Evolutionary conservation across 2,113 vertebrate genomes (phyloP).

Genomic region (Rhinolophus ferrumequinum): DNA sequence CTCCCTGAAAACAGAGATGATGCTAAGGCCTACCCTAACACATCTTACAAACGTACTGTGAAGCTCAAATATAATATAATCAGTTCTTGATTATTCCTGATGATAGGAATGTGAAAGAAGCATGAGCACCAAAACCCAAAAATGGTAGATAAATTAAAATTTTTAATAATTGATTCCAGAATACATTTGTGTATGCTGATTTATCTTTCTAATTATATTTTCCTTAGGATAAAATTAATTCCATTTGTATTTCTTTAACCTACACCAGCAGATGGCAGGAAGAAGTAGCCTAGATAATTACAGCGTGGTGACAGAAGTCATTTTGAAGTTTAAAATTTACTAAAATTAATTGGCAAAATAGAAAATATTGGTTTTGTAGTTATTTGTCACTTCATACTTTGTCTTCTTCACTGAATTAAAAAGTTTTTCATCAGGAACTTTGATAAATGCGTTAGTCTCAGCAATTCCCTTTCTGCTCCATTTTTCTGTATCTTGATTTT

Average conservation of each 20-base stretch:
- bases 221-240: constrained; percentile 67
- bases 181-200: constrained; percentile 50
- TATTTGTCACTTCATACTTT: constrained; percentile 41
- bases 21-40: background rate
- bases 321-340: constrained; percentile 74
- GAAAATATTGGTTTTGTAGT: constrained; percentile 48
- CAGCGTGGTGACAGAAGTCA: constrained; percentile 71
- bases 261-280: constrained; percentile 71
- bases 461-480: background rate
- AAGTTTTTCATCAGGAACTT: background rate
- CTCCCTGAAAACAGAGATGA: background rate
- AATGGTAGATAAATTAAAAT: constrained; percentile 58
- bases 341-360: constrained; percentile 66
- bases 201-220: constrained; percentile 74
- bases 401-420: background rate
- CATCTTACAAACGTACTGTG: background rate
- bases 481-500: constrained; percentile 11
- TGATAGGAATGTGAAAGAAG: background rate
- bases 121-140: constrained; percentile 44
- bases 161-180: constrained; percentile 65
- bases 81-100: constrained; percentile 38
- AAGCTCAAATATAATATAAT: constrained; percentile 16
- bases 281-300: constrained; percentile 73
- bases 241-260: constrained; percentile 70
- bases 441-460: background rate